Base-by-base conservation (phyloP, 2,888 invertebrate genomes). In the Brenthis hecate region DNA sequence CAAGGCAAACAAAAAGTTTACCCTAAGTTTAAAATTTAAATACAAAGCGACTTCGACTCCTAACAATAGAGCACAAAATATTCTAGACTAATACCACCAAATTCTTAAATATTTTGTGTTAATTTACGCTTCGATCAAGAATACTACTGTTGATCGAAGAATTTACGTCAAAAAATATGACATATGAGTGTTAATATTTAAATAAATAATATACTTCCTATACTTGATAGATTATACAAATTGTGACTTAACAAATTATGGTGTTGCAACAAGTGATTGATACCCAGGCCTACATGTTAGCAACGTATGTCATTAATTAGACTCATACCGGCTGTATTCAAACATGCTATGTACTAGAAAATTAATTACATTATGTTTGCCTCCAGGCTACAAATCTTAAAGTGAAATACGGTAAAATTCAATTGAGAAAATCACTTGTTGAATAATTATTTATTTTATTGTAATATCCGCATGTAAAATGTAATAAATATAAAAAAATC, bases 201-300 rank as follows among this genome's bases (percentile, higher is more conserved):
- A 55, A 60, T 61, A 16, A 23, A 23, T 67, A 57, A 56, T 69
- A 56, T 65, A 62, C 63, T 62, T 36, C 61, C 66, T 69, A 56
- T 65, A 47, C 61, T 69, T 69, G 69, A 72, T 72, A 68, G 65
- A 72, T 72, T 62, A 58, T 65, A 62, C 67, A 32, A 62, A 36
- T 62, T 63, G 36, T 43, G 57, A 13, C 48, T 54, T 69, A 69
- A 69, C 69, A 72, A 70, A 72, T 72, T 67, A 56, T 68, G 47
- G 23, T 66, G 70, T 68, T 67, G 54, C 48, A 68, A 51, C 43
- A 47, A 13, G 63, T 72, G 72, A 72, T 72, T 66, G 70, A 70
- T 72, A 62, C 65, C 57, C 63, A 66, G 54, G 56, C 68, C 53
- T 64, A 57, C 43, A 58, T 47, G 63, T 70, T 68, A 68, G 61